These are phyloP conservation scores for Scolanthus callimorphus DNA, from an alignment of 92 coral and sea anemone species.

Conservation along the genomic window DNA sequence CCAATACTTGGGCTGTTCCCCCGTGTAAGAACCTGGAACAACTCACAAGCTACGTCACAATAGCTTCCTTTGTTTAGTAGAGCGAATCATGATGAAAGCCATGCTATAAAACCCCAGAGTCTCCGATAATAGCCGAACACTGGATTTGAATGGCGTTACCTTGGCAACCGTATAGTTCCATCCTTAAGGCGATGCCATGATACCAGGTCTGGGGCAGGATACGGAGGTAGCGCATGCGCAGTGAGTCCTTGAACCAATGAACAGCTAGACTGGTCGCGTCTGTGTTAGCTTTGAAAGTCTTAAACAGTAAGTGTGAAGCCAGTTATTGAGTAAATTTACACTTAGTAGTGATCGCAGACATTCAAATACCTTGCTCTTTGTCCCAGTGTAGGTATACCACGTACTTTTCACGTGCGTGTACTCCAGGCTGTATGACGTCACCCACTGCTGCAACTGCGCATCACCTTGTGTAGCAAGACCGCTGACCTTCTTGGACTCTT, in stretches of 20 bases:
- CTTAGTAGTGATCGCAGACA: no score
- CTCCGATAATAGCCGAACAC: no score
- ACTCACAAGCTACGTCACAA: no score
- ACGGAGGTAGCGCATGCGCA: conserved; percentile 26
- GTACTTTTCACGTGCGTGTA: background rate
- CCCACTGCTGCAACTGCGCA: conserved; percentile 12
- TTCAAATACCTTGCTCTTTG: conserved; percentile 2
- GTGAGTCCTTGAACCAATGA: conserved; percentile 24
- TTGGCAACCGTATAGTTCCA: conserved; percentile 54
- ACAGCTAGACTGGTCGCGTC: conserved; percentile 7
- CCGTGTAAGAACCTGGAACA: no score
- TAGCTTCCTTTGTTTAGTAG: no score
- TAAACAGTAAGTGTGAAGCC: background rate
- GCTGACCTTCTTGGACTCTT: conserved; percentile 24
- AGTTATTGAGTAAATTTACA: background rate
- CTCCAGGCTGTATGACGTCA: conserved; percentile 27
- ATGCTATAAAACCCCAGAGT: no score
- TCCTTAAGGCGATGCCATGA: conserved; percentile 2
- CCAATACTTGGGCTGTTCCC: no score
- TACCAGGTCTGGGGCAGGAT: conserved; percentile 11
- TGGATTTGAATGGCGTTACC: no score
- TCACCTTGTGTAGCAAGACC: conserved; percentile 34
- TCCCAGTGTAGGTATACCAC: conserved; percentile 20
- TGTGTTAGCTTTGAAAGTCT: conserved; percentile 19
- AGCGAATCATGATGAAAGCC: no score